phyloP scores from a whole-genome alignment of 2,113 vertebrate species.

The Cinclus mexicanus region DNA sequence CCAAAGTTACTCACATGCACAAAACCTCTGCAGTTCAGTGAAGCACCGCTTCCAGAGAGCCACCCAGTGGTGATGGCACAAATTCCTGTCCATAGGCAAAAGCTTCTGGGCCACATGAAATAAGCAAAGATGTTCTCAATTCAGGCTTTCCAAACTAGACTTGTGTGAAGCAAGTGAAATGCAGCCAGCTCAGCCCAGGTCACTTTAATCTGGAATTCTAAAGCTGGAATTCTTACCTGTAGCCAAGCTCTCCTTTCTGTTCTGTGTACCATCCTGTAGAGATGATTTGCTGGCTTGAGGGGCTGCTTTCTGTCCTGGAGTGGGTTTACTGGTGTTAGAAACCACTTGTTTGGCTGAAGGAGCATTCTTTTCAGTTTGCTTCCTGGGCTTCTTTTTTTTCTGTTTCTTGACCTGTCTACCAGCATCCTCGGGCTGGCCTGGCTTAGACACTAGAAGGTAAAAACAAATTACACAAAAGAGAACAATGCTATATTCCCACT shows the following conservation, averaged over 20 bases:
- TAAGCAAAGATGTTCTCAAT: neutral
- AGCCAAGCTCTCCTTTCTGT: neutral
- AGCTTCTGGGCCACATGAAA: neutral
- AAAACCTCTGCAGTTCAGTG: neutral
- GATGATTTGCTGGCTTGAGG: neutral
- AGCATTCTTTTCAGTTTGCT: neutral
- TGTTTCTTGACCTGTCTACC: constrained; percentile 76
- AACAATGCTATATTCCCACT: neutral
- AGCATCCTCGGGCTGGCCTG: constrained; percentile 32
- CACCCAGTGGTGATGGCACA: neutral
- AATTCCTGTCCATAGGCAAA: rapidly evolving
- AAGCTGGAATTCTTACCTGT: neutral
- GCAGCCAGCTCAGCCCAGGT: neutral
- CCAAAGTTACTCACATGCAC: neutral
- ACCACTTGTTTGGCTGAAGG: neutral
- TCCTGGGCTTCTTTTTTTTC: constrained; percentile 39
- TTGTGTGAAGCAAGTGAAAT: neutral
- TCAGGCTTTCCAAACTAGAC: neutral
- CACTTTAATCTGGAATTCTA: neutral
- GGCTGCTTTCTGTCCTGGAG: neutral
- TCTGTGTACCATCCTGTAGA: neutral
- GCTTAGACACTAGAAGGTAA: constrained; percentile 63
- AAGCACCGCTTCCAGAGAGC: neutral
- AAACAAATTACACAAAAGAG: rapidly evolving
- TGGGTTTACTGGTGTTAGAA: neutral